A percentile compares a stretch with the other conserved stretches of the same genome.
Conservation (phyloP, 2,797 vertebrate genomes). For the Etheostoma nigrum region DNA sequence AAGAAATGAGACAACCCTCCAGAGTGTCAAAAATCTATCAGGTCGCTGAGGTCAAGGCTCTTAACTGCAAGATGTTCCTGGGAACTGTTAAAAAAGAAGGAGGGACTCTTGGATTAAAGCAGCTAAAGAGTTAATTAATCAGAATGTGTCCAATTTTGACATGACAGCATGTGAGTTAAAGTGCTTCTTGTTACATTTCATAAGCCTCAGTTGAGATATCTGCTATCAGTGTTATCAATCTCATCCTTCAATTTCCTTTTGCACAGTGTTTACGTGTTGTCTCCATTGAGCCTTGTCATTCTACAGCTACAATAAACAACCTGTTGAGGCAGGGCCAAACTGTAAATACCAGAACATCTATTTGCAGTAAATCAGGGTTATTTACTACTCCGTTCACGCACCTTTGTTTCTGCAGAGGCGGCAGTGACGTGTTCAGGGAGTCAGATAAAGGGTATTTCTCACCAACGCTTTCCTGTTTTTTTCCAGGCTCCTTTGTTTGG, state of each 20-base stretch:
- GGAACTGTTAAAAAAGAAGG: conserved; percentile 6
- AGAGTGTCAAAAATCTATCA: conserved; percentile 30
- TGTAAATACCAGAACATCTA: conserved; percentile 91
- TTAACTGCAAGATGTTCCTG: conserved; percentile 20
- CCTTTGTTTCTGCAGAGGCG: conserved; percentile 93
- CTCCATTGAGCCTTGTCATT: conserved; percentile 87
- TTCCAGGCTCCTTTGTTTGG: conserved; percentile 96
- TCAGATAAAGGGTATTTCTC: conserved; percentile 98
- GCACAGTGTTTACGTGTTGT: conserved; percentile 84
- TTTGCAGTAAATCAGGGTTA: conserved; percentile 95
- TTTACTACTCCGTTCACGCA: conserved; percentile 93
- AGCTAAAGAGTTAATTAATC: conserved; percentile 30
- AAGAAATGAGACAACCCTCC: conserved; percentile 20
- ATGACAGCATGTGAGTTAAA: conserved; percentile 30
- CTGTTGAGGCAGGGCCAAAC: conserved; percentile 87
- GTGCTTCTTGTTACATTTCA: conserved; percentile 24
- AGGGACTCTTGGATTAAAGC: background rate
- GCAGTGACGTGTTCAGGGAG: conserved; percentile 97
- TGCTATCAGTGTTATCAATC: conserved; percentile 81
- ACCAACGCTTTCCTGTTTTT: conserved; percentile 99
- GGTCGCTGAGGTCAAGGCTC: conserved; percentile 62
- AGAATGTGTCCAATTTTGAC: background rate
- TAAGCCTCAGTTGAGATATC: conserved; percentile 69
- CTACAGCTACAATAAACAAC: conserved; percentile 90
- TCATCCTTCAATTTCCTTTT: conserved; percentile 89